phyloP scores from a whole-genome alignment of 2,888 invertebrate genomes.

The Synanthedon tipuliformis region DNA sequence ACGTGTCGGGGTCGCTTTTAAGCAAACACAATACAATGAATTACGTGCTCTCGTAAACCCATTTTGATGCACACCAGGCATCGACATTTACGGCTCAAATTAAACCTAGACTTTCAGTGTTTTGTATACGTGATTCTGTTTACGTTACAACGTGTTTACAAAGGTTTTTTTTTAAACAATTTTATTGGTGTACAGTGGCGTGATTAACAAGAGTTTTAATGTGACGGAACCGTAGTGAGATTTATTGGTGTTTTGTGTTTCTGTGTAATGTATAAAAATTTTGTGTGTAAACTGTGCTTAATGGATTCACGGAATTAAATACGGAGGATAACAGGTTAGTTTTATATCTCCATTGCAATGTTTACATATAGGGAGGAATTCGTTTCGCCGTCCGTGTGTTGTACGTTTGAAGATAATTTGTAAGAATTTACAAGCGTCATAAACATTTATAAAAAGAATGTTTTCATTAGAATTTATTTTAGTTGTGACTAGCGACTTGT shows the following conservation, averaged over 20 bases:
- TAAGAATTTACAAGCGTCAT: too few relatives aligned
- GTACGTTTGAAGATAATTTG: too few relatives aligned
- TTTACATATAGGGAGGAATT: too few relatives aligned
- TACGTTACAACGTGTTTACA: constrained; percentile 6
- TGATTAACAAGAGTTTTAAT: constrained; percentile 19
- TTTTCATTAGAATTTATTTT: too few relatives aligned
- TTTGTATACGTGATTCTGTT: constrained; percentile 7
- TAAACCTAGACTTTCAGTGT: constrained; percentile 31
- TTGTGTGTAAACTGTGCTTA: constrained; percentile 12
- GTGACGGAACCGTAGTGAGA: constrained; percentile 21
- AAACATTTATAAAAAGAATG: too few relatives aligned
- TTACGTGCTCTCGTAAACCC: constrained; percentile 21
- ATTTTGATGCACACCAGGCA: constrained; percentile 1
- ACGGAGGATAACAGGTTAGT: constrained; percentile 20
- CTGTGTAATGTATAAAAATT: neutral
- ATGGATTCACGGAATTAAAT: constrained; percentile 12
- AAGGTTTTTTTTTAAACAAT: constrained; percentile 6
- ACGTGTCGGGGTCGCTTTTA: constrained; percentile 5
- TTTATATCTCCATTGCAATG: constrained; percentile 5
- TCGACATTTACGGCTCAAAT: constrained; percentile 2
- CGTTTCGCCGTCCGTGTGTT: too few relatives aligned
- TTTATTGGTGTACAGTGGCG: constrained; percentile 22
- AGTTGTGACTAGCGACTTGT: too few relatives aligned
- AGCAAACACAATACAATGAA: constrained; percentile 3
- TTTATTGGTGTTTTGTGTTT: constrained; percentile 10